Evolutionary conservation across 2,113 vertebrate species (phyloP).

Genomic region (Triplophysa dalaica): DNA sequence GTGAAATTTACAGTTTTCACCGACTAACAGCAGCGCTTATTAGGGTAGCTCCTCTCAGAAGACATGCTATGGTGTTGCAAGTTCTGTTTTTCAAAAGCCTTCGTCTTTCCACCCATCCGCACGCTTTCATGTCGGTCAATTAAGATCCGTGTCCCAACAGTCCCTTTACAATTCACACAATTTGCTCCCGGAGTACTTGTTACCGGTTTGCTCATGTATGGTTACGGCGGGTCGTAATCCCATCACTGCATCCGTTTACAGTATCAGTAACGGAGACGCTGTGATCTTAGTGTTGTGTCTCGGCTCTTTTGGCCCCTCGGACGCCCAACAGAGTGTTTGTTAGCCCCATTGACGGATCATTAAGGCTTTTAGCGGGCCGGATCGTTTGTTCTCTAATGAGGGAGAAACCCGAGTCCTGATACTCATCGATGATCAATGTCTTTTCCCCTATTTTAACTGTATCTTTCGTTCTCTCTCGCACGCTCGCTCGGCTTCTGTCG

Average conservation of each 20-base stretch:
- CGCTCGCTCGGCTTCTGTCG: not conserved
- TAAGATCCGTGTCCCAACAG: conserved; percentile 10
- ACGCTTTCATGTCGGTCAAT: conserved; percentile 5
- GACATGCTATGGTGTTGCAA: not conserved
- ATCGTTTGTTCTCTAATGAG: conserved; percentile 47
- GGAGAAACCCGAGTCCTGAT: conserved; percentile 29
- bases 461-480: not conserved
- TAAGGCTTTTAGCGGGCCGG: conserved; percentile 27
- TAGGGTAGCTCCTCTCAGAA: conserved; percentile 7
- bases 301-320: not conserved
- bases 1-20: conserved; percentile 5
- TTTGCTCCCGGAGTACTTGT: conserved; percentile 14
- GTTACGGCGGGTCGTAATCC: conserved; percentile 1
- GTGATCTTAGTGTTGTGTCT: conserved; percentile 2
- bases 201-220: conserved; percentile 25
- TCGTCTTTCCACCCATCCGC: not conserved
- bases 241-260: conserved; percentile 17
- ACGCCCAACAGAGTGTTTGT: conserved; percentile 32
- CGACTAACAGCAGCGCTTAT: not conserved
- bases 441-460: conserved; percentile 5
- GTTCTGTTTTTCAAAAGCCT: not conserved
- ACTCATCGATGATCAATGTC: conserved; percentile 45
- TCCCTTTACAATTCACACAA: conserved; percentile 14
- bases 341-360: conserved; percentile 29
- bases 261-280: conserved; percentile 3